A percentile compares a stretch with the other conserved stretches of the same genome.
phyloP scores from a whole-genome alignment of 2,888 invertebrate species.

The Sicus ferrugineus region DNA sequence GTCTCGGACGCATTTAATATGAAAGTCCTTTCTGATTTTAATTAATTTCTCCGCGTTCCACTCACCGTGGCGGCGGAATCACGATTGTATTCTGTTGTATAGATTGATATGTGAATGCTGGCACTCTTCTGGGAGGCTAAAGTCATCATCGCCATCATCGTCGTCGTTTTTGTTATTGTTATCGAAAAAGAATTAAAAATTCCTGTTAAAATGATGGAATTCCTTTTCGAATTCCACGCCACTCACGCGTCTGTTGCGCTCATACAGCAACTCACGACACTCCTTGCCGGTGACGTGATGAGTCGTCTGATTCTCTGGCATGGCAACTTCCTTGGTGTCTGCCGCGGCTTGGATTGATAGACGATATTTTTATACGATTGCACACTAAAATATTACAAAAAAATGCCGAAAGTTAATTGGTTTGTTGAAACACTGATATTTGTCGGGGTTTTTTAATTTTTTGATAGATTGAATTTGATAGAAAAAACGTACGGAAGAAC shows the following conservation, averaged over 20 bases:
- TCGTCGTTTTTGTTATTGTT: background rate
- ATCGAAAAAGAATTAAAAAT: background rate
- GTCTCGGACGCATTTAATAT: background rate
- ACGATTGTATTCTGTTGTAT: conserved; percentile 59
- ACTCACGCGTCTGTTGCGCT: conserved; percentile 47
- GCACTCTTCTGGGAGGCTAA: conserved; percentile 54
- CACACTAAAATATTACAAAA: conserved; percentile 32
- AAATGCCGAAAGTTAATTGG: conserved; percentile 6
- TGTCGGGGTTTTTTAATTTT: conserved; percentile 19
- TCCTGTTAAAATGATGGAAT: background rate
- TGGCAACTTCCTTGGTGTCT: background rate
- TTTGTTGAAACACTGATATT: background rate
- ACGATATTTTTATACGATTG: conserved; percentile 4
- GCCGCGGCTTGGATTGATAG: background rate
- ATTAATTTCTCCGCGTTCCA: conserved; percentile 19
- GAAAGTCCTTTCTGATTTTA: background rate
- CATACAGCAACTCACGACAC: conserved; percentile 44
- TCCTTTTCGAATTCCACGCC: background rate
- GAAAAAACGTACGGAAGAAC: background rate
- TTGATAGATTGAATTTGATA: conserved; percentile 13
- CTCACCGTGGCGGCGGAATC: conserved; percentile 57
- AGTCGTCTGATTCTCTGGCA: background rate
- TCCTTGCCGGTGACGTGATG: conserved; percentile 43
- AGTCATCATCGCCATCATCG: background rate
- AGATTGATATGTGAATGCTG: conserved; percentile 62